phyloP scores from a whole-genome alignment of 2,888 invertebrate species.

The Diabrotica balteata region DNA sequence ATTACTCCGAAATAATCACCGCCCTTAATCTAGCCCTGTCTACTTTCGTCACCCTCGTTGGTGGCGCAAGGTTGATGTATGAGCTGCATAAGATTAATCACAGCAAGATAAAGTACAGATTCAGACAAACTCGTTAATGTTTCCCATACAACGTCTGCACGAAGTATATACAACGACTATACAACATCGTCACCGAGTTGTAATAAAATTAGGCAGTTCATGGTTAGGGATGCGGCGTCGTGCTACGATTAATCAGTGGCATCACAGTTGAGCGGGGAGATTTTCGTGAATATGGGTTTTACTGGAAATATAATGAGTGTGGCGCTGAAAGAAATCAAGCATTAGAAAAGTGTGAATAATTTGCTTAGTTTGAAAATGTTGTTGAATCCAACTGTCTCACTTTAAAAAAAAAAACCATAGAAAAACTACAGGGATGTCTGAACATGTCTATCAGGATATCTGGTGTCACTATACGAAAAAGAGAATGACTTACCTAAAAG shows the following conservation, averaged over 20 bases:
- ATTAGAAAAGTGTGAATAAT: neutral
- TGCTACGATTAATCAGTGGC: neutral
- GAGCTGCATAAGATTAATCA: conserved; percentile 35
- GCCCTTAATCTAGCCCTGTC: neutral
- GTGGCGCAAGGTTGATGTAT: conserved; percentile 14
- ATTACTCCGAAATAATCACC: neutral
- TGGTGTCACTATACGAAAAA: too few relatives aligned
- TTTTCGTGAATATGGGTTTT: neutral
- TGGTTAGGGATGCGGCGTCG: too few relatives aligned
- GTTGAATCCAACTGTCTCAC: too few relatives aligned
- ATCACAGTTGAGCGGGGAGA: neutral
- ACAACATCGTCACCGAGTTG: conserved; percentile 17
- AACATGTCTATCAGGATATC: too few relatives aligned
- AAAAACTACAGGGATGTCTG: too few relatives aligned
- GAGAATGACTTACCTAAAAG: too few relatives aligned
- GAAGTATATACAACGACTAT: conserved; percentile 12
- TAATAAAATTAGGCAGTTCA: conserved; percentile 8
- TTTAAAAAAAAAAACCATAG: too few relatives aligned
- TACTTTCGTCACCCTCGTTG: neutral
- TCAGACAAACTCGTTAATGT: conserved; percentile 32
- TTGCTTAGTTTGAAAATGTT: neutral
- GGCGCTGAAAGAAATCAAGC: neutral
- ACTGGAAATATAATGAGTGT: neutral
- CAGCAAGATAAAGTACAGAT: conserved; percentile 31
- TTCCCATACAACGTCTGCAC: conserved; percentile 11